These are phyloP conservation scores for Periparus ater DNA, from an alignment of 2,797 vertebrate species.

Conservation along the genomic window DNA sequence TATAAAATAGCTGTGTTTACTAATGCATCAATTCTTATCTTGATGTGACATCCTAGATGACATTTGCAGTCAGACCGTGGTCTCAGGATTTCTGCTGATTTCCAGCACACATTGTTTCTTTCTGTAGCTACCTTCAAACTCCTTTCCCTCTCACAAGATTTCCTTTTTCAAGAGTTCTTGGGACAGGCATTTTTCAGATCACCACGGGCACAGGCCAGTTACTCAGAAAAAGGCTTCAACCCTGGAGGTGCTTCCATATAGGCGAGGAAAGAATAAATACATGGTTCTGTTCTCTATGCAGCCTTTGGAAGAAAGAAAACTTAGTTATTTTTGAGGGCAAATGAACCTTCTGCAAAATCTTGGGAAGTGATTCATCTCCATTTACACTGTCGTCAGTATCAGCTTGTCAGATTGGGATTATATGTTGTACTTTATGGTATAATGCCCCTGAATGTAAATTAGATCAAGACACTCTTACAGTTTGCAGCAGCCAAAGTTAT, in stretches of 20 bases:
- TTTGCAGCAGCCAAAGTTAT: neutral
- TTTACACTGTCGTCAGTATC: neutral
- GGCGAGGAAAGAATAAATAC: neutral
- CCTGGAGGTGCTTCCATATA: neutral
- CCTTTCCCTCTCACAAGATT: neutral
- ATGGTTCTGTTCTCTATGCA: neutral
- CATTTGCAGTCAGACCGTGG: neutral
- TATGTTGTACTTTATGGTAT: neutral
- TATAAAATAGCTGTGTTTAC: neutral
- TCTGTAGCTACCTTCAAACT: neutral
- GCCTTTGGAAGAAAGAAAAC: neutral
- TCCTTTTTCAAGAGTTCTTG: neutral
- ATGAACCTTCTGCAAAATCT: neutral
- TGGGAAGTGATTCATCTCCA: neutral
- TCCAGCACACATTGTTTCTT: neutral
- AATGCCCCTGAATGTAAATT: neutral
- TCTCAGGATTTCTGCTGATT: neutral
- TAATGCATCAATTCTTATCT: neutral
- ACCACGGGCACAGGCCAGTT: neutral
- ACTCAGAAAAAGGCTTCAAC: neutral
- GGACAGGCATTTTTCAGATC: neutral
- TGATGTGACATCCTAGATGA: neutral
- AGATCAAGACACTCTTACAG: neutral
- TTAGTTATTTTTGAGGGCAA: neutral
- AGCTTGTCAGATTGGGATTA: neutral